Base-by-base conservation (phyloP, 2,888 invertebrate genomes). In the Heliconius ethilla region DNA sequence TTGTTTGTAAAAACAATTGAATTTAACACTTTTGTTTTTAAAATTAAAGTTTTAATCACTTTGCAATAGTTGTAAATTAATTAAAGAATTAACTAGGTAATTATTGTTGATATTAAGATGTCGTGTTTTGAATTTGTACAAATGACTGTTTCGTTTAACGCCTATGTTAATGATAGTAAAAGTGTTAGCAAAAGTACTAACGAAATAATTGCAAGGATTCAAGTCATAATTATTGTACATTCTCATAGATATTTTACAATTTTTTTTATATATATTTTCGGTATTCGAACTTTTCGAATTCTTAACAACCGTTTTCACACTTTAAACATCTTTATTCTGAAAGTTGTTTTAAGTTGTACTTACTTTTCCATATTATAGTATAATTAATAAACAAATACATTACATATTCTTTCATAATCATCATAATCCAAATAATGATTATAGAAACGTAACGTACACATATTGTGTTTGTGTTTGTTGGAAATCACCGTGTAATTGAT, bases 401-500 rank as follows among this genome's bases (percentile, higher is more conserved):
- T 18, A 65, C 9, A 40, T 4, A 69, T 22, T 51, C 10, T n/a
- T 37, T 37, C 25, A 67, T 67, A 67, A 59, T 72, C n/a, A 72
- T 63, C 7, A 62, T 33, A 59, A 59, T 59, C 55, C 29, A 33
- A 72, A 72, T 5, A 22, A 37, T 37, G 11, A 37, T 62, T n/a
- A 62, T 29, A 27, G 59, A 70, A 55, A 59, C 10, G 27, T 37
- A n/a, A 15, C n/a, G 15, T 51, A 29, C n/a, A n/a, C 51, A 37
- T 62, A 27, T 51, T 40, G 45, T 37, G n/a, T 73, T 67, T 78
- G 77, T 79, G 80, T 78, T 73, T 78, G 77, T 81, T 78, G 80
- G 80, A 78, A 75, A 80, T 75, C 81, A 75, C 70, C 69, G 15
- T 70, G 81, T 85, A 87, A 89, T 87, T 88, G 87, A 89, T 90